Percentiles rank a stretch among this genome's conserved stretches.
Evolutionary conservation across 2,113 vertebrate genomes (phyloP).

Genomic region (Spheniscus mendiculus): DNA sequence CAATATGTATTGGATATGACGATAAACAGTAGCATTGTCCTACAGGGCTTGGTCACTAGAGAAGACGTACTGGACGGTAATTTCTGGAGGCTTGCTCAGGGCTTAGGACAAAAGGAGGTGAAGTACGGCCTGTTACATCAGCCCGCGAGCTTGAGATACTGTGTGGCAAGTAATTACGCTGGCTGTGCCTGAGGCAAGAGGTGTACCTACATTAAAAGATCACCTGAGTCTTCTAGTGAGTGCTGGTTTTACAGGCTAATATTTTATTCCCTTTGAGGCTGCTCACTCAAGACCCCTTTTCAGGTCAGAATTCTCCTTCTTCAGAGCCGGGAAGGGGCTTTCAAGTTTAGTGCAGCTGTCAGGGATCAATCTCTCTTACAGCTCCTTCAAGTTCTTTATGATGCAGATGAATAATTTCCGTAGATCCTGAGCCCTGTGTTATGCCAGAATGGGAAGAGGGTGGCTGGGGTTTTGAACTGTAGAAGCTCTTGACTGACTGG

Average conservation of each 20-base stretch:
- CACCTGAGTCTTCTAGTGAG: slow-evolving; percentile 46
- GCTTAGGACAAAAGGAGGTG: neutral
- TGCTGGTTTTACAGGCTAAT: slow-evolving; percentile 51
- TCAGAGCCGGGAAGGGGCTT: slow-evolving; percentile 54
- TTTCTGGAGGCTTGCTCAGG: neutral
- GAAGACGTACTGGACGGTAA: neutral
- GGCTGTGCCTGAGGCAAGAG: slow-evolving; percentile 24
- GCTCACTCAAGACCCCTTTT: slow-evolving; percentile 36
- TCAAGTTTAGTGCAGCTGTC: slow-evolving; percentile 52
- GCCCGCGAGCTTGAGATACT: neutral
- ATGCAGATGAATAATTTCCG: slow-evolving; percentile 45
- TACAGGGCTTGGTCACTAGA: neutral
- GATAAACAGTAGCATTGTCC: neutral
- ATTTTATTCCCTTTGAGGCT: slow-evolving; percentile 61
- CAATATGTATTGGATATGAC: neutral
- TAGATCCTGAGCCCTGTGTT: neutral
- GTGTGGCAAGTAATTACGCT: neutral
- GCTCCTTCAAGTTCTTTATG: slow-evolving; percentile 63
- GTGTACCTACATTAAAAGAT: slow-evolving; percentile 56
- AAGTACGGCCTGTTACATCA: neutral
- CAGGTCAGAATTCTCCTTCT: slow-evolving; percentile 53
- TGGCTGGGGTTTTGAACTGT: slow-evolving; percentile 36
- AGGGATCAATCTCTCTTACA: slow-evolving; percentile 43
- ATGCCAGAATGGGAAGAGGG: neutral
- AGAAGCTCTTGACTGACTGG: slow-evolving; percentile 11